phyloP scores from a whole-genome alignment of 2,113 vertebrate species.

The Perca schrenkii region DNA sequence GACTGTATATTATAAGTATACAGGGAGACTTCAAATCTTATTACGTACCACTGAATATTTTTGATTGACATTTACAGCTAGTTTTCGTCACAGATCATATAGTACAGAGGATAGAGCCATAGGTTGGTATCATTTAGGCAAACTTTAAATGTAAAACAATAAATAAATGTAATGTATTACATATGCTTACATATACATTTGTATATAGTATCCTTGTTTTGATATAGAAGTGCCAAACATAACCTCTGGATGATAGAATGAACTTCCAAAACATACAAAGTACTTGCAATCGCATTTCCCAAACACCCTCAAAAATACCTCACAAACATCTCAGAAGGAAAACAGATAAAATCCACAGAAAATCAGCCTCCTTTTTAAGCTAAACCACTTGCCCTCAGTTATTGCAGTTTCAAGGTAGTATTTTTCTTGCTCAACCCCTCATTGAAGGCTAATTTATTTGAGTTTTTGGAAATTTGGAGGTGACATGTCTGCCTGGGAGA shows the following conservation, averaged over 20 bases:
- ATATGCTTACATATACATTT: background rate
- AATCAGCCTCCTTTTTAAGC: constrained; percentile 19
- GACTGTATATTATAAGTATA: background rate
- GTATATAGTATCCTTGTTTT: background rate
- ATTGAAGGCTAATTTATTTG: constrained; percentile 58
- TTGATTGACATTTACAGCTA: constrained; percentile 10
- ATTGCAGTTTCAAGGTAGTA: constrained; percentile 35
- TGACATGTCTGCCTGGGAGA: constrained; percentile 40
- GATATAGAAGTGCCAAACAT: constrained; percentile 31
- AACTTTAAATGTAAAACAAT: background rate
- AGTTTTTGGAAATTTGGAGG: constrained; percentile 42
- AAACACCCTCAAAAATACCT: constrained; percentile 16
- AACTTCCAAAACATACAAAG: constrained; percentile 28
- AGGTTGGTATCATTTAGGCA: background rate
- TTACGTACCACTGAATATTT: constrained; percentile 1
- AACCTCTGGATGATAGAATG: constrained; percentile 41
- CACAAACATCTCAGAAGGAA: constrained; percentile 29
- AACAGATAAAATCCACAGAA: constrained; percentile 14
- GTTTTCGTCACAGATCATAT: constrained; percentile 14
- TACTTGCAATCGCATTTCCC: background rate
- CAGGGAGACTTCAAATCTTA: background rate
- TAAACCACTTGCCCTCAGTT: constrained; percentile 38
- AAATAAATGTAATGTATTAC: background rate
- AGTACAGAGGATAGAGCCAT: background rate
- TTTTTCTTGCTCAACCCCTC: constrained; percentile 47